Evolutionary conservation across 2,113 vertebrate genomes (phyloP).

Genomic region (Desmodus rotundus): DNA sequence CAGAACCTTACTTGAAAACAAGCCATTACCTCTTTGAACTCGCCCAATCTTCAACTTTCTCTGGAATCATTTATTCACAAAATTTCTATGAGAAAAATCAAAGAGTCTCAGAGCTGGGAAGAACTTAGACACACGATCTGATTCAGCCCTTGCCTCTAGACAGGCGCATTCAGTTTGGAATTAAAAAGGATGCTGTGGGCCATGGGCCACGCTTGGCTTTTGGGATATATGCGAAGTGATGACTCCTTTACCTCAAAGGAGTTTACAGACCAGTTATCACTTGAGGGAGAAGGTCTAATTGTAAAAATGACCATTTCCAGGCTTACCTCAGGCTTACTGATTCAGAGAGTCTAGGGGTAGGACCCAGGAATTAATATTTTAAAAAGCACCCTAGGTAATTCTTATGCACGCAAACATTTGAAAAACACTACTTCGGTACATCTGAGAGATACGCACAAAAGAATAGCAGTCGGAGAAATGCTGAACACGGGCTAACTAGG

Average conservation of each 20-base stretch:
- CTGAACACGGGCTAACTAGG: neutral
- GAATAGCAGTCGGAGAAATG: neutral
- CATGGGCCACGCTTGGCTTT: neutral
- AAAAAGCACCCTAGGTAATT: neutral
- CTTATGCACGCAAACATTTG: neutral
- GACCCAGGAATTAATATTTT: neutral
- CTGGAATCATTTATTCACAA: neutral
- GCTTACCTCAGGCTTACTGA: neutral
- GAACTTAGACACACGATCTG: neutral
- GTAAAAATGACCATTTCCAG: neutral
- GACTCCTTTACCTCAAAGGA: neutral
- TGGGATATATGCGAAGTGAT: neutral
- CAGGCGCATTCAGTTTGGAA: neutral
- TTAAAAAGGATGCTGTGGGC: neutral
- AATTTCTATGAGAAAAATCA: conserved; percentile 14
- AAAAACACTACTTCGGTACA: neutral
- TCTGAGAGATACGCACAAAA: neutral
- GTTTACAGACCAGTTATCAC: neutral
- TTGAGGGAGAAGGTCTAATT: neutral
- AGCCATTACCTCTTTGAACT: neutral
- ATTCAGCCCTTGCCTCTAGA: neutral
- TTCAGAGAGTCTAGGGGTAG: neutral
- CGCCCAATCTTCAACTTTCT: conserved; percentile 3
- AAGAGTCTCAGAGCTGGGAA: neutral
- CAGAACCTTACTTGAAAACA: conserved; percentile 3